phyloP scores from a whole-genome alignment of 1,140 invertebrate species.

The Drosophila neocordata region DNA sequence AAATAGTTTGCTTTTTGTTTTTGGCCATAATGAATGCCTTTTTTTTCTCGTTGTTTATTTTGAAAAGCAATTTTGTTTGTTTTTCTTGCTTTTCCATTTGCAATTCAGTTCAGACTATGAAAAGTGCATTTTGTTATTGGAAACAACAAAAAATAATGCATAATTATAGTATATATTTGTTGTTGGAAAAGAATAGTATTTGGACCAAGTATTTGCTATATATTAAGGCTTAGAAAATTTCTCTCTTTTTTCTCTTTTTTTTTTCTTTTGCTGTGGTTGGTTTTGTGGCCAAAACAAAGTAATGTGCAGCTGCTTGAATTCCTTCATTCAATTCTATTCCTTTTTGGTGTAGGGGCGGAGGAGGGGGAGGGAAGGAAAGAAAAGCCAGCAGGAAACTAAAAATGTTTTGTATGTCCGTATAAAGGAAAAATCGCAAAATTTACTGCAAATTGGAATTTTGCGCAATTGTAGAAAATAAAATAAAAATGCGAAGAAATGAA shows the following conservation, averaged over 20 bases:
- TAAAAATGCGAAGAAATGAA: too few species aligned
- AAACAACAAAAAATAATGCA: constrained; percentile 66
- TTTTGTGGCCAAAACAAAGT: constrained; percentile 4
- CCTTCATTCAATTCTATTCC: constrained; percentile 17
- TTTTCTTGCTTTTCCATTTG: constrained; percentile 60
- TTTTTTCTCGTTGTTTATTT: constrained; percentile 43
- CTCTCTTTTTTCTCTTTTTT: background rate
- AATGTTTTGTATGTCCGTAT: constrained; percentile 81
- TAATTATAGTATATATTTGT: constrained; percentile 12
- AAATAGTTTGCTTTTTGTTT: constrained; percentile 46
- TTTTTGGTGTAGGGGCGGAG: too few species aligned
- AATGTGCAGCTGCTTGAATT: constrained; percentile 21
- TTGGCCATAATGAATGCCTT: constrained; percentile 4
- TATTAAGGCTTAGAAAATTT: background rate
- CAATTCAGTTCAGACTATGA: constrained; percentile 34
- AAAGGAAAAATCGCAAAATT: constrained; percentile 83
- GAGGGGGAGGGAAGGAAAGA: constrained; percentile 24
- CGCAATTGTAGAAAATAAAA: constrained; percentile 81
- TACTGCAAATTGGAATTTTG: constrained; percentile 83
- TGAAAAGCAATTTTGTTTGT: constrained; percentile 48
- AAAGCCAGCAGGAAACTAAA: constrained; percentile 79
- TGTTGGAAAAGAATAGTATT: background rate
- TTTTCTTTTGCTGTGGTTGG: background rate
- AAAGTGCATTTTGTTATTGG: constrained; percentile 78
- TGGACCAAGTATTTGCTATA: background rate